Conservation (phyloP, 2,888 invertebrate genomes). For the Ichneumoninae sp. region DNA sequence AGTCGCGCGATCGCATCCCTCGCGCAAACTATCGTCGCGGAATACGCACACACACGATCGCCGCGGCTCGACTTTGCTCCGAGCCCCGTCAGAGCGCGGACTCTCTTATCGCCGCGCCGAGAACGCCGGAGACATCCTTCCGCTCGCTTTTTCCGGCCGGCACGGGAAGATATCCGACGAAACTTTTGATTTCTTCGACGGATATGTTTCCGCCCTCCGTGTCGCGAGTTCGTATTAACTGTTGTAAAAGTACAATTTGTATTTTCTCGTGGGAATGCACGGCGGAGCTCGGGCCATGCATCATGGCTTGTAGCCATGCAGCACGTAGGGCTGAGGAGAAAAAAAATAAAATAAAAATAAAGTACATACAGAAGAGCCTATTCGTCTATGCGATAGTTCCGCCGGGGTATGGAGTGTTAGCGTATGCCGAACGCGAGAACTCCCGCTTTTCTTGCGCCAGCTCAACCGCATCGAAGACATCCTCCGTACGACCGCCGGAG, state of each 20-base stretch:
- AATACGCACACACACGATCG: constrained; percentile 5
- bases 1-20: constrained; percentile 45
- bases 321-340: background rate
- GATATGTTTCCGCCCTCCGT: constrained; percentile 36
- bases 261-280: constrained; percentile 68
- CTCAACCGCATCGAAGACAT: constrained; percentile 37
- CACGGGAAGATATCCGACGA: constrained; percentile 38
- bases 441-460: constrained; percentile 31
- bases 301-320: background rate
- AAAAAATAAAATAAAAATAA: constrained; percentile 1
- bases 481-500: background rate
- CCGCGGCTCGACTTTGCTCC: background rate
- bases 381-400: constrained; percentile 14
- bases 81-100: constrained; percentile 34
- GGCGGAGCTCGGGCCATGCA: constrained; percentile 3
- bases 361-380: background rate
- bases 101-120: constrained; percentile 37
- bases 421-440: constrained; percentile 29
- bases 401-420: background rate
- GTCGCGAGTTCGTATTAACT: constrained; percentile 72
- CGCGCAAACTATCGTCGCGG: constrained; percentile 41
- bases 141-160: background rate
- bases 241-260: constrained; percentile 77
- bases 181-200: constrained; percentile 74
- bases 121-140: constrained; percentile 25